Base-by-base conservation (phyloP, 2,888 invertebrate species). In the Serripes groenlandicus region DNA sequence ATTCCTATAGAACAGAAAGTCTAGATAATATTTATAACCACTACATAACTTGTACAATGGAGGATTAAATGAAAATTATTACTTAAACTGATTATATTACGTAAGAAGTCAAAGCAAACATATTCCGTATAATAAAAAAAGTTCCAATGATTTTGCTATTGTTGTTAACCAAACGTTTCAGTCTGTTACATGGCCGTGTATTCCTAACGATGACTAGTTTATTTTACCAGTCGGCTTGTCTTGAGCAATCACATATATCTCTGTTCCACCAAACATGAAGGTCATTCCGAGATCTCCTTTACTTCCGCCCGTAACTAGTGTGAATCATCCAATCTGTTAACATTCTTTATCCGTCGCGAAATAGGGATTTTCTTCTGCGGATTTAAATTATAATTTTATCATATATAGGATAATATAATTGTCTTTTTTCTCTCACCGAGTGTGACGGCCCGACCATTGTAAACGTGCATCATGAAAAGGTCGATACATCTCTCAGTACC, bases 261-360 rank as follows among this genome's bases (percentile, higher is more conserved):
- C 88, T n/a, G 88, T 88, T 69, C 86, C 87, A 9, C 88, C 89
- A 70, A 89, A 87, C 83, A 88, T 86, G 83, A 89, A 86, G 18
- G 74, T 82, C 7, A 86, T 85, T 49, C 85, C 88, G 1, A 88
- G 88, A 3, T 64, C 35, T 42, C 80, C 72, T 0, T 86, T 74
- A 62, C 78, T 78, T 11, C 87, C 87, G 5, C 77, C 78, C 1
- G 70, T 52, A 23, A 88, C 69, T 37, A 81, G 78, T 7, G 81
- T 70, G 1, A 86, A 79, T 60, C 75, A 72, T 21, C 90, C 90
- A 5, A 90, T 73, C 42, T 78, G 80, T 64, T 87, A 81, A 21
- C 81, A 81, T 21, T 72, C 79, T 15, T 79, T 75, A 23, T 90
- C 88, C 62, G 88, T 87, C 0, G 84, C 85, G 72, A 83, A 88